Evolutionary conservation across 1,140 invertebrate genomes (phyloP).

Genomic region (Ctenoplectra terminalis): DNA sequence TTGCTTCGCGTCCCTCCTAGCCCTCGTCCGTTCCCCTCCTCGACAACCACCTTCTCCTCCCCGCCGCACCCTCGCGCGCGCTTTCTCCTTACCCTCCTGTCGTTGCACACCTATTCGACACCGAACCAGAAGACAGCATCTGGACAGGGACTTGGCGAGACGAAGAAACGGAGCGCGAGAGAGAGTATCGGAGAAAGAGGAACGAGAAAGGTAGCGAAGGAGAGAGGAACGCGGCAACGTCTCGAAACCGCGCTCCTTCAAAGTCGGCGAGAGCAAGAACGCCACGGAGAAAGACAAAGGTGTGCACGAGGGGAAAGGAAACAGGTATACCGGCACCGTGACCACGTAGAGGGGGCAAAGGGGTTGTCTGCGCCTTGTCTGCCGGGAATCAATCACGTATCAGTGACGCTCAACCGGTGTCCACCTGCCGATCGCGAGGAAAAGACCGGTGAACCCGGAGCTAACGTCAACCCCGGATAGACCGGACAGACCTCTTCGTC

Average conservation of each 20-base stretch:
- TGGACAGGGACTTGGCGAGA: slow-evolving; percentile 41
- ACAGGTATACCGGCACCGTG: slow-evolving; percentile 51
- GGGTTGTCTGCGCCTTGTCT: slow-evolving; percentile 81
- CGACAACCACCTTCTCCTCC: not conserved
- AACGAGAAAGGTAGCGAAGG: slow-evolving; percentile 24
- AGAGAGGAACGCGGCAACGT: slow-evolving; percentile 43
- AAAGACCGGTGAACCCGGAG: not conserved
- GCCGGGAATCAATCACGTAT: slow-evolving; percentile 78
- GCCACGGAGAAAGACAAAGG: slow-evolving; percentile 2
- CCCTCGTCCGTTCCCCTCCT: not conserved
- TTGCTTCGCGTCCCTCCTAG: slow-evolving; percentile 50
- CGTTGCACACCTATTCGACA: slow-evolving; percentile 42
- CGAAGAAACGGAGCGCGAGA: slow-evolving; percentile 55
- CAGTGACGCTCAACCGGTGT: slow-evolving; percentile 73
- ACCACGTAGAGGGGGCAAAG: slow-evolving; percentile 60
- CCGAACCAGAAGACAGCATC: slow-evolving; percentile 50
- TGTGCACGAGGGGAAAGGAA: slow-evolving; percentile 23
- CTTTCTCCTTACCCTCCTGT: slow-evolving; percentile 34
- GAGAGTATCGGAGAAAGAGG: slow-evolving; percentile 24
- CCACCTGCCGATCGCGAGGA: slow-evolving; percentile 42
- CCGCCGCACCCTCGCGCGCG: slow-evolving; percentile 40
- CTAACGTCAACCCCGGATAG: not conserved
- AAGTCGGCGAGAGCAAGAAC: slow-evolving; percentile 44
- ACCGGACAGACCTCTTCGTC: not conserved
- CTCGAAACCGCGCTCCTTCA: slow-evolving; percentile 36